A percentile compares a stretch with the other conserved stretches of the same genome.
These are phyloP conservation scores for Chrysomela aeneicollis DNA, from an alignment of 2,888 invertebrate species.

Conservation along the genomic window DNA sequence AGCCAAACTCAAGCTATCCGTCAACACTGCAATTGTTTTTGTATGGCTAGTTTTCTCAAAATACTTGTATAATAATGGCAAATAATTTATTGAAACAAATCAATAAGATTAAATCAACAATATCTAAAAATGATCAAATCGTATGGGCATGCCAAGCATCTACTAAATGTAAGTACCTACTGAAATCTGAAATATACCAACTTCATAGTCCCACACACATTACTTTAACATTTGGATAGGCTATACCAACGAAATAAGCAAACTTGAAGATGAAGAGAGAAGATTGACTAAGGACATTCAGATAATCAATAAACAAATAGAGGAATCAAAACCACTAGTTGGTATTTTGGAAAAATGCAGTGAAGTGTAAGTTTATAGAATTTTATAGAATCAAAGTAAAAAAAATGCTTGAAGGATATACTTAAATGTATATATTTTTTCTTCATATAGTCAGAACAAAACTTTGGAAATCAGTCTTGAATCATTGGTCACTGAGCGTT, in stretches of 20 bases:
- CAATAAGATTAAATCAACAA: slow-evolving; percentile 28
- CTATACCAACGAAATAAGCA: slow-evolving; percentile 27
- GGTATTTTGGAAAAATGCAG: slow-evolving; percentile 22
- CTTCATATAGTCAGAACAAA: slow-evolving; percentile 21
- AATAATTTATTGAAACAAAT: slow-evolving; percentile 21
- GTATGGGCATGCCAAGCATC: slow-evolving; percentile 30
- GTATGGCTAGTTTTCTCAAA: no score
- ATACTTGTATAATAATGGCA: background rate
- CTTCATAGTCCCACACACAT: background rate
- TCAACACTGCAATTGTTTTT: no score
- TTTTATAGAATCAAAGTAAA: no score
- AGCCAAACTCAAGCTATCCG: no score
- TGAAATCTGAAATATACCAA: slow-evolving; percentile 3
- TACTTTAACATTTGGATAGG: slow-evolving; percentile 16
- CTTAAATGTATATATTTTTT: background rate
- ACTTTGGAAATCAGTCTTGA: slow-evolving; percentile 20
- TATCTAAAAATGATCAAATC: slow-evolving; percentile 28
- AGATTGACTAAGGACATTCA: slow-evolving; percentile 21
- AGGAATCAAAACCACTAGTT: slow-evolving; percentile 21
- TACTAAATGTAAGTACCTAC: slow-evolving; percentile 28
- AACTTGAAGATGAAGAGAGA: slow-evolving; percentile 25
- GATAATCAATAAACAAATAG: slow-evolving; percentile 26
- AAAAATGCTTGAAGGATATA: no score
- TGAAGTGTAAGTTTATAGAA: slow-evolving; percentile 30
- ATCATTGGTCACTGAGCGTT: slow-evolving; percentile 23